Conservation (phyloP, 2,888 invertebrate species). For the Orthosia incerta region DNA sequence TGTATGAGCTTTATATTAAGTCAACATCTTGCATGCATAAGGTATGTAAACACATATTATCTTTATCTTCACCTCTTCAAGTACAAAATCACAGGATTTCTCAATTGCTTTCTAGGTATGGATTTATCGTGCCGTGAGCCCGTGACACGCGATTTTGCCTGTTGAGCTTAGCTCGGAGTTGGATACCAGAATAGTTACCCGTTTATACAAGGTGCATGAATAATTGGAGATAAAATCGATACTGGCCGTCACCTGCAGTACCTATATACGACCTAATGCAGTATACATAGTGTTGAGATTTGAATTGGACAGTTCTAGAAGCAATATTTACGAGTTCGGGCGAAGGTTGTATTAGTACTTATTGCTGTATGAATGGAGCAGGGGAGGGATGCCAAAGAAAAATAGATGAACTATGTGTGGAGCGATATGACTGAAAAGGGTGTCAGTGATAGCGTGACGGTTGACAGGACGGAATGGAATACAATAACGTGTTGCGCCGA, state of each 20-base stretch:
- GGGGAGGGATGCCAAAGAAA: no score
- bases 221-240: conserved; percentile 6
- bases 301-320: neutral
- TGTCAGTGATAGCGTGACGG: no score
- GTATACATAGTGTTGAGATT: neutral
- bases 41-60: no score
- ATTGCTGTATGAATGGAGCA: neutral
- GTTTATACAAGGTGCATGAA: neutral
- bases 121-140: conserved; percentile 12
- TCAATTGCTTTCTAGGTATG: neutral
- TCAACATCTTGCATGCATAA: no score
- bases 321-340: neutral
- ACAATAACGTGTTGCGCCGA: no score
- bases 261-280: neutral
- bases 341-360: neutral
- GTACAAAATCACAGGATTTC: neutral
- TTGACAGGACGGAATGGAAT: no score
- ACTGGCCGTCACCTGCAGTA: neutral
- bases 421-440: no score
- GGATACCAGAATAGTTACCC: neutral
- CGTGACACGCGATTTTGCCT: conserved; percentile 23
- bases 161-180: conserved; percentile 13
- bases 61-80: conserved; percentile 2
- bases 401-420: no score
- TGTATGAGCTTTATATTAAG: no score